These are phyloP conservation scores for Mycogona germanica DNA, from an alignment of 2,888 invertebrate species.

Conservation along the genomic window DNA sequence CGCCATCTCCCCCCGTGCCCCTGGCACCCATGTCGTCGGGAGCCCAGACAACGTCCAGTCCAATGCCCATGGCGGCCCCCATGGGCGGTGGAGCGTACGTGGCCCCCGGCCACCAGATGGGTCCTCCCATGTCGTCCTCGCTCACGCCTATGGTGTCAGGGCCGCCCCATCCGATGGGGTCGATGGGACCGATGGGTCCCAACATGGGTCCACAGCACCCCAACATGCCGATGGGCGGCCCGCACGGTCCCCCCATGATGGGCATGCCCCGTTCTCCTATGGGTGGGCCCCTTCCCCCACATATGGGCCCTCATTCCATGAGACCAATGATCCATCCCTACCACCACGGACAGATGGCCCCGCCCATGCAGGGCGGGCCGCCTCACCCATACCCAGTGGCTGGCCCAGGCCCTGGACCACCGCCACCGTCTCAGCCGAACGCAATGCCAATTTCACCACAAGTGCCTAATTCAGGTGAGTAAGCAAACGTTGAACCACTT, in stretches of 20 bases:
- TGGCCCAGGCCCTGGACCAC: not conserved
- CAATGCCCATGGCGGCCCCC: too few relatives aligned
- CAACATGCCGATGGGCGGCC: too few relatives aligned
- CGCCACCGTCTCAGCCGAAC: conserved; percentile 4
- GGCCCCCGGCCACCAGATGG: too few relatives aligned
- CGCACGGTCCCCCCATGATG: too few relatives aligned
- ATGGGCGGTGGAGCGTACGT: too few relatives aligned
- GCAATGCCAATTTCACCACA: conserved; percentile 5
- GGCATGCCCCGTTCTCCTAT: too few relatives aligned
- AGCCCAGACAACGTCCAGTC: not conserved
- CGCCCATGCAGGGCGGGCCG: conserved; percentile 6
- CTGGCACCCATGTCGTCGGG: conserved; percentile 2
- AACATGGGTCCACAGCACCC: not conserved
- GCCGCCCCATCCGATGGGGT: not conserved
- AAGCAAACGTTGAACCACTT: too few relatives aligned
- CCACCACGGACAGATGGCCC: conserved; percentile 6
- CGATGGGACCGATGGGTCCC: conserved; percentile 1
- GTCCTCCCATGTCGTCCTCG: conserved; percentile 2
- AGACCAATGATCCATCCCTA: conserved; percentile 5
- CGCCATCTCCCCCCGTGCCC: conserved; percentile 3
- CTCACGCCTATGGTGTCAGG: not conserved
- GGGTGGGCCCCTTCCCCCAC: too few relatives aligned
- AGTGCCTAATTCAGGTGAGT: conserved; percentile 10
- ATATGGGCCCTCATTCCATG: conserved; percentile 4
- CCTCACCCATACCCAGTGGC: conserved; percentile 2